Evolutionary conservation across 2,797 vertebrate genomes (phyloP).

Genomic region (Babyrousa celebensis): DNA sequence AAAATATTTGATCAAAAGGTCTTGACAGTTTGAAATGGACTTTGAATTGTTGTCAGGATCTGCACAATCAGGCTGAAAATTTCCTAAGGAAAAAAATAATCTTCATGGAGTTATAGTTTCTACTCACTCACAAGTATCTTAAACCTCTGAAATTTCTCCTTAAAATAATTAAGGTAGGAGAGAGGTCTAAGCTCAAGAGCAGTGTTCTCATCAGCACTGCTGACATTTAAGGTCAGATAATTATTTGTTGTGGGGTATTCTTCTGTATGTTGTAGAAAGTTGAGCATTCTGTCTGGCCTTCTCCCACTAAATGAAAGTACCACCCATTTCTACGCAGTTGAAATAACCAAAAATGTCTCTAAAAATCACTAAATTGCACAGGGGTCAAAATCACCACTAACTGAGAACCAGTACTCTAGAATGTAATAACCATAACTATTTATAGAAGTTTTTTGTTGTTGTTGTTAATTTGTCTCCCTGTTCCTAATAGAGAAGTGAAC

Average conservation of each 20-base stretch:
- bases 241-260: not conserved
- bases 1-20: slow-evolving; percentile 67
- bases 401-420: not conserved
- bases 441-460: slow-evolving; percentile 55
- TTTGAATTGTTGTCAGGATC: slow-evolving; percentile 71
- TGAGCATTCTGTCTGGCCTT: not conserved
- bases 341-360: slow-evolving; percentile 22
- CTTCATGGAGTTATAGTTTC: not conserved
- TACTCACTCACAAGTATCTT: slow-evolving; percentile 1
- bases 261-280: not conserved
- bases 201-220: not conserved
- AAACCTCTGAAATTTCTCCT: slow-evolving; percentile 41
- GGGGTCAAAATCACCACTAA: not conserved
- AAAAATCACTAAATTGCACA: not conserved
- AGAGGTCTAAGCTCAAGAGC: not conserved
- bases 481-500: slow-evolving; percentile 18
- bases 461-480: not conserved
- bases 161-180: slow-evolving; percentile 58
- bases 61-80: not conserved
- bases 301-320: not conserved
- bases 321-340: not conserved
- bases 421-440: not conserved
- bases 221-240: not conserved
- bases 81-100: slow-evolving; percentile 44
- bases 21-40: slow-evolving; percentile 70